Evolutionary conservation across 2,113 vertebrate species (phyloP), one percentile per base, ranked within the genome.

Genomic region (Lophius piscatorius): DNA sequence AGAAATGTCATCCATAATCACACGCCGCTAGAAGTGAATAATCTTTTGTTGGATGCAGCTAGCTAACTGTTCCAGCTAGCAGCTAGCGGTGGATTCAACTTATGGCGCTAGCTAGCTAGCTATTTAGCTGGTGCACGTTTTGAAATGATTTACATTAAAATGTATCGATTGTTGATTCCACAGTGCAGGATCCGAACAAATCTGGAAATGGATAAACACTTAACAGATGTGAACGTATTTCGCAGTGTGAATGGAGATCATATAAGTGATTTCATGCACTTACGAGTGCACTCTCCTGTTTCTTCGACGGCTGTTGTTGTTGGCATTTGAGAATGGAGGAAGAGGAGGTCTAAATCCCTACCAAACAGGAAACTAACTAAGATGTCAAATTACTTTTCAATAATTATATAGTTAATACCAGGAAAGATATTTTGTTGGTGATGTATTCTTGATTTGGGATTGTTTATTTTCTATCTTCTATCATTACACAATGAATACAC

Each of bases 271-370:
- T 68, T 0, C 73, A 73, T 87, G 74, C 87, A 90, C 88, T 91
- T 90, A 91, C 89, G 83, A 80, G 76, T 85, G 83, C 81, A 87
- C 82, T 82, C 54, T 81, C 47, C 78, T 77, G 82, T 80, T 87
- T 74, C 85, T 86, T 83, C 81, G 85, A 78, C 84, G 89, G 87
- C 90, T 90, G 89, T 91, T 90, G 88, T 89, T 92, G 86, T 90
- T 91, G 91, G 90, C 90, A 88, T 89, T 80, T 68, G 76, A 89
- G 89, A 81, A 82, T 75, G 89, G 88, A 91, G 89, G 91, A 92
- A 91, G 91, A 92, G 91, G 91, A 91, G 91, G 91, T 91, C 89
- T 91, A 83, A 90, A 87, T 76, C 88, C 86, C 63, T 70, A 82
- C 81, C 78, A 82, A 87, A 92, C 91, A 92, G 91, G 91, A 92